Base-by-base conservation (phyloP, 2,113 vertebrate species). In the Acrocephalus arundinaceus region DNA sequence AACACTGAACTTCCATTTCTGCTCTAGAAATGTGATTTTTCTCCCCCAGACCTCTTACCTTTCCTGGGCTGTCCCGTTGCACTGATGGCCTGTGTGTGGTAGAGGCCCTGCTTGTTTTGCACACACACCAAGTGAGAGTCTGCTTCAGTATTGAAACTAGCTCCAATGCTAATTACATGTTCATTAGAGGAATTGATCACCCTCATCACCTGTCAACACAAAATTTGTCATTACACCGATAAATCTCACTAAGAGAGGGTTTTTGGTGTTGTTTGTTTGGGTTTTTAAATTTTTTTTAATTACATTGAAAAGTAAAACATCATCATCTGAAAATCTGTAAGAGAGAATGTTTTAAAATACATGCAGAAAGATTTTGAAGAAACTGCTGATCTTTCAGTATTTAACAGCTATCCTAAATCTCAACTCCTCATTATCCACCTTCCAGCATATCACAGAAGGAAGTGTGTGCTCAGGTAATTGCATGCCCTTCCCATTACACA, bases 101-200 rank as follows among this genome's bases (percentile, higher is more conserved):
- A 99, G 89, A 84, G 93, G 31, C 99, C 99, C 5, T 99, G 98
- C 48, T 98, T 97, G 59, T 98, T 99, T 93, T 99, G 99, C 93
- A 99, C 84, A 91, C 99, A 99, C 66, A 99, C 99, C 85, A 99
- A 97, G 96, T 99, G 99, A 65, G 99, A 99, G 97, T 99, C 99
- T 43, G 99, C 99, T 89, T 99, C 98, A 0, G 91, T 88, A 94
- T 98, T 99, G 94, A 99, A 99, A 82, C 97, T 98, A 3, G 99
- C 99, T 20, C 99, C 99, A 84, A 99, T 98, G 62, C 99, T 99
- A 97, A 99, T 99, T 24, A 99, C 99, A 21, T 99, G 99, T 52
- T 99, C 99, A 37, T 99, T 99, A 66, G 99, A 98, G 30, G 98
- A 97, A 66, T 97, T 98, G 62, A 99, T 97, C 51, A 99, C 98